These are phyloP conservation scores for Rhynchopsitta pachyrhyncha DNA, from an alignment of 2,113 vertebrate species.

Conservation along the genomic window DNA sequence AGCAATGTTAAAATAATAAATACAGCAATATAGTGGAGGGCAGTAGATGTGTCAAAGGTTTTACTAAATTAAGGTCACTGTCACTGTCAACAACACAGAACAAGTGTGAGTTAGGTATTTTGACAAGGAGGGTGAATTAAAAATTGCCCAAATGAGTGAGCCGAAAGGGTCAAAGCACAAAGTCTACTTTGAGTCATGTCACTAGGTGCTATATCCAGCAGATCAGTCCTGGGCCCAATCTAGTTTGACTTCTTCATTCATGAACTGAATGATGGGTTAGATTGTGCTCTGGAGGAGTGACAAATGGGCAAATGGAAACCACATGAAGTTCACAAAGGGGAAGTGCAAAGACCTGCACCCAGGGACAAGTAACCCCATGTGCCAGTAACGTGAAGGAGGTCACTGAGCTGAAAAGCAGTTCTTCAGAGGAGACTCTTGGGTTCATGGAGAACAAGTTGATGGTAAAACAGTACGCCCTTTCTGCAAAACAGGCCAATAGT, in stretches of 20 bases:
- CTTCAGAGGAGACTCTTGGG: background rate
- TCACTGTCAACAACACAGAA: background rate
- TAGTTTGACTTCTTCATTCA: background rate
- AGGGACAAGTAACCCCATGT: background rate
- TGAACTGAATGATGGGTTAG: background rate
- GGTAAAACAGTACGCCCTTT: background rate
- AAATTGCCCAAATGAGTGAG: background rate
- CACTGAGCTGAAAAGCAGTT: background rate
- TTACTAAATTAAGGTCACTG: background rate
- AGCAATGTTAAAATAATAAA: background rate
- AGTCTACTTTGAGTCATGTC: background rate
- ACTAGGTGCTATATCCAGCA: background rate
- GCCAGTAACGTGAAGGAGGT: background rate
- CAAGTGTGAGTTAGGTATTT: background rate
- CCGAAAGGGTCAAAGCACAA: background rate
- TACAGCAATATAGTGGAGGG: background rate
- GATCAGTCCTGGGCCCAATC: background rate
- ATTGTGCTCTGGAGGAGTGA: background rate
- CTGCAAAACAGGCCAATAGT: background rate
- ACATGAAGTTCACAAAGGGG: background rate
- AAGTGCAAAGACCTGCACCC: background rate
- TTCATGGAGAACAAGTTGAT: background rate
- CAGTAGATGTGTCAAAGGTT: background rate
- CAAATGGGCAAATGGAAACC: background rate
- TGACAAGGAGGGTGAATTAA: background rate